These are phyloP conservation scores for Tinea trinotella DNA, from an alignment of 2,888 invertebrate species.

Conservation along the genomic window DNA sequence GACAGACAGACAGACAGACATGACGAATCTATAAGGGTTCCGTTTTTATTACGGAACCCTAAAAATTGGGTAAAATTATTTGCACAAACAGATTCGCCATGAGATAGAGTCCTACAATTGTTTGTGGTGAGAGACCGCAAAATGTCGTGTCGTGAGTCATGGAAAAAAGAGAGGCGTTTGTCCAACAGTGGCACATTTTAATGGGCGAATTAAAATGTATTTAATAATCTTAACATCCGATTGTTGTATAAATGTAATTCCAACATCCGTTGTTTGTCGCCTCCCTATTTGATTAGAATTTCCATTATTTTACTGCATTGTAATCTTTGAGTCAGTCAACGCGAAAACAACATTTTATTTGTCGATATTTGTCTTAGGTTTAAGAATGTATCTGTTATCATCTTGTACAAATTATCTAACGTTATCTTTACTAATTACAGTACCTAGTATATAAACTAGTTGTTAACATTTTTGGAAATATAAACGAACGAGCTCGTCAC, in stretches of 20 bases:
- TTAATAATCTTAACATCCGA: conserved; percentile 3
- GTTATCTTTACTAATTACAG: conserved; percentile 60
- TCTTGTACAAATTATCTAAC: conserved; percentile 53
- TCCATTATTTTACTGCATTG: conserved; percentile 33
- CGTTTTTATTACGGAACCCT: too few species aligned
- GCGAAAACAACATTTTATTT: conserved; percentile 61
- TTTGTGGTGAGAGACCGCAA: too few species aligned
- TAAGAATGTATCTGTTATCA: conserved; percentile 45
- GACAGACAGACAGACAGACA: too few species aligned
- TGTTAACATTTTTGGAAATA: conserved; percentile 30
- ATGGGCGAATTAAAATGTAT: not conserved
- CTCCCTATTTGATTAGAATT: conserved; percentile 26
- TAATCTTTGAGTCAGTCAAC: conserved; percentile 48
- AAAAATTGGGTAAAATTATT: too few species aligned
- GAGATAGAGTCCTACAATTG: too few species aligned
- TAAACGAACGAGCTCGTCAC: conserved; percentile 60
- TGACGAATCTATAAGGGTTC: too few species aligned
- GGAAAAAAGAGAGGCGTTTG: too few species aligned
- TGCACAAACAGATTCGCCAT: too few species aligned
- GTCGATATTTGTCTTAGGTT: conserved; percentile 55
- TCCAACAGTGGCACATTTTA: too few species aligned
- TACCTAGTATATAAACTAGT: conserved; percentile 52
- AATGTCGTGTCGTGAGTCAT: too few species aligned
- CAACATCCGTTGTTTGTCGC: conserved; percentile 12
- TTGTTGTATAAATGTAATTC: not conserved